These are phyloP conservation scores for Dicerorhinus sumatrensis DNA, from an alignment of 2,113 vertebrate genomes.

Conservation along the genomic window DNA sequence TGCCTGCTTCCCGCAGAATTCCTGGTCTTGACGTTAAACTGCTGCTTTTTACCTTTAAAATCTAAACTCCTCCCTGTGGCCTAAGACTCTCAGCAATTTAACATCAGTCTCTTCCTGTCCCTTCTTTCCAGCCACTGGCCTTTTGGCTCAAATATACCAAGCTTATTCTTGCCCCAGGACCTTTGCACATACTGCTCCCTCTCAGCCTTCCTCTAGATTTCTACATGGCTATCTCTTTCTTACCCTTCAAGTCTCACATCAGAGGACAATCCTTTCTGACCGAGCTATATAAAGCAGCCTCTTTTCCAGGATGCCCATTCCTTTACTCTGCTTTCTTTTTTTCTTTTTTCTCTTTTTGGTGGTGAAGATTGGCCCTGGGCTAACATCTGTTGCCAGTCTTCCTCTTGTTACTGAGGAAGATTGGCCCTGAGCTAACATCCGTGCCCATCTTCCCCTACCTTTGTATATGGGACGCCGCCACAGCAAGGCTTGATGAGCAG, in stretches of 20 bases:
- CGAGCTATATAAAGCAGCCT: too few species aligned
- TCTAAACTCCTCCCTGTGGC: background rate
- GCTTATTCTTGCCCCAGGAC: background rate
- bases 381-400: too few species aligned
- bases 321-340: background rate
- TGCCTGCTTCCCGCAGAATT: background rate
- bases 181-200: background rate
- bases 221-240: background rate
- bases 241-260: background rate
- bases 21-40: background rate
- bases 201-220: background rate
- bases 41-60: background rate
- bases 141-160: background rate
- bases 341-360: too few species aligned
- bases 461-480: too few species aligned
- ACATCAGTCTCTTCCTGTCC: background rate
- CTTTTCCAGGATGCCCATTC: background rate
- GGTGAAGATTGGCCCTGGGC: too few species aligned
- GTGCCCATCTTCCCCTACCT: too few species aligned
- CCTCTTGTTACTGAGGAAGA: too few species aligned
- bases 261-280: background rate
- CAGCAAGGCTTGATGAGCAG: too few species aligned
- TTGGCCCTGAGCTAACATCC: too few species aligned
- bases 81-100: background rate
- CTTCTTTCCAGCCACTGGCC: background rate